A percentile compares a stretch with the other conserved stretches of the same genome.
These are phyloP conservation scores for Drosophila phalerata DNA, from an alignment of 2,888 invertebrate species.

Conservation along the genomic window DNA sequence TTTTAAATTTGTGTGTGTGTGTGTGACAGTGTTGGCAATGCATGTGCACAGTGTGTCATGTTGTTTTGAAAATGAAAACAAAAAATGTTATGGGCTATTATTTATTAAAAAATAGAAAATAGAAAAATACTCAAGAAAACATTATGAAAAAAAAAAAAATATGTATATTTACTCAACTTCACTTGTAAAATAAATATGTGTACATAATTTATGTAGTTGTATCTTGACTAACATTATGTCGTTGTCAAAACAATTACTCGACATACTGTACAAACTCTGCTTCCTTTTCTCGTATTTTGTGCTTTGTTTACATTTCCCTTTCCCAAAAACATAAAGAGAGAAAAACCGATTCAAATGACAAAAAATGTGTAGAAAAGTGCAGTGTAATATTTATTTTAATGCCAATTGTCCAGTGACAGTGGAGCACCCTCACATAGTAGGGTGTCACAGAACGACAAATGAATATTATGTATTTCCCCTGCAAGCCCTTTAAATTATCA, in stretches of 20 bases:
- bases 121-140: too few species aligned
- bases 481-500: slow-evolving; percentile 72
- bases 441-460: slow-evolving; percentile 6
- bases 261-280: slow-evolving; percentile 7
- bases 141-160: too few species aligned
- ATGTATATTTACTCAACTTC: too few species aligned
- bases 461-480: slow-evolving; percentile 13
- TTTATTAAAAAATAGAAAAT: too few species aligned
- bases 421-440: slow-evolving; percentile 29
- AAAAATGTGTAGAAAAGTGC: slow-evolving; percentile 42
- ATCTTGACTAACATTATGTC: too few species aligned
- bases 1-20: neutral
- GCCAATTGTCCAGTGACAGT: slow-evolving; percentile 35
- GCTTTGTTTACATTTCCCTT: slow-evolving; percentile 79
- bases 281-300: slow-evolving; percentile 51
- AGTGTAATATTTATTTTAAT: slow-evolving; percentile 74
- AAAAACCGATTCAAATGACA: slow-evolving; percentile 26
- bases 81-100: too few species aligned
- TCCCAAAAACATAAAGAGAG: slow-evolving; percentile 26
- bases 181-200: too few species aligned
- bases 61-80: neutral
- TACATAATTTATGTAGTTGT: too few species aligned
- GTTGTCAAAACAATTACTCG: neutral
- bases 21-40: slow-evolving; percentile 22
- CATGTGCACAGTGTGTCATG: slow-evolving; percentile 3